phyloP scores from a whole-genome alignment of 2,797 vertebrate genomes.

The Cheirogaleus major region DNA sequence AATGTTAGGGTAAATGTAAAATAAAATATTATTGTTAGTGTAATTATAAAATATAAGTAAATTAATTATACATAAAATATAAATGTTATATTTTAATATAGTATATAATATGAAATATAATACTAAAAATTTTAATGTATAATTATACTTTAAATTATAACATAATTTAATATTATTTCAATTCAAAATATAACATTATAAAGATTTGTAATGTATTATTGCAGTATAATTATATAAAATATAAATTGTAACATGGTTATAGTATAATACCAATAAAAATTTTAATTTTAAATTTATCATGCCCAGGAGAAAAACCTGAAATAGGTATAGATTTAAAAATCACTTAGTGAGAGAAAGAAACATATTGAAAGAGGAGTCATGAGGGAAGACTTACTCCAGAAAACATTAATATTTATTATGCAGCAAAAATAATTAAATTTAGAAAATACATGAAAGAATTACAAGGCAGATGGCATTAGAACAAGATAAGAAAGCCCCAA shows the following conservation, averaged over 20 bases:
- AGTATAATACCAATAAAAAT: slow-evolving; percentile 10
- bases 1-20: not conserved
- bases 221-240: not conserved
- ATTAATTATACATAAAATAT: not conserved
- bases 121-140: not conserved
- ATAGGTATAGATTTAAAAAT: not conserved
- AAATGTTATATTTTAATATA: not conserved
- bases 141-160: not conserved
- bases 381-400: not conserved
- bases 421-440: not conserved
- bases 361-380: not conserved
- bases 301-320: not conserved
- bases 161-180: not conserved
- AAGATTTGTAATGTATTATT: not conserved
- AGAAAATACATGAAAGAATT: not conserved
- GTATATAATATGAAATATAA: not conserved
- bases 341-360: not conserved
- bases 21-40: not conserved
- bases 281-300: not conserved
- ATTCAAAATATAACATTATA: not conserved
- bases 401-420: not conserved
- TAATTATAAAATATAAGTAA: not conserved
- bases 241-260: not conserved
- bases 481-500: too few relatives aligned
- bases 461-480: not conserved